These are phyloP conservation scores for Xiphias gladius DNA, from an alignment of 2,113 vertebrate genomes.

Conservation along the genomic window DNA sequence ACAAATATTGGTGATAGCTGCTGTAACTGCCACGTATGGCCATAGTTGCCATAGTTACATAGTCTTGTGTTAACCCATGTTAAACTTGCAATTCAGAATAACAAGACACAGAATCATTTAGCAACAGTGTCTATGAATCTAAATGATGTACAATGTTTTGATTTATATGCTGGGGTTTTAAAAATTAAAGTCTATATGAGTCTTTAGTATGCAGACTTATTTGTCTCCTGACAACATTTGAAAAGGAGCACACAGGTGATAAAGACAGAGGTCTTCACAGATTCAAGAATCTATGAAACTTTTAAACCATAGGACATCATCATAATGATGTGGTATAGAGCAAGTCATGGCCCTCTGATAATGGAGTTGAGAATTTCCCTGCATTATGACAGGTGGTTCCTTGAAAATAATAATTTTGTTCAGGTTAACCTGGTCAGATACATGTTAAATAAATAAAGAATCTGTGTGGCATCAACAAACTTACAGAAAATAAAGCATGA, in stretches of 20 bases:
- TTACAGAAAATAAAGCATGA: background rate
- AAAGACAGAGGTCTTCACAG: background rate
- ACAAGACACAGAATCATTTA: background rate
- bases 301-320: background rate
- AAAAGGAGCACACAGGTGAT: background rate
- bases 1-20: too few relatives aligned
- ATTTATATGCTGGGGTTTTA: background rate
- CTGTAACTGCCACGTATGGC: background rate
- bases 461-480: background rate
- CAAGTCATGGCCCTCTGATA: background rate
- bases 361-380: background rate
- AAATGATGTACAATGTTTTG: too few relatives aligned
- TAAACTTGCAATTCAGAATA: background rate
- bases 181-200: background rate
- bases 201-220: background rate
- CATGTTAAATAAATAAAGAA: background rate
- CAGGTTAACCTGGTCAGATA: background rate
- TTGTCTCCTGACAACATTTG: background rate
- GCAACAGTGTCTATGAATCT: too few relatives aligned
- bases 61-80: background rate
- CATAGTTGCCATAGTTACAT: too few relatives aligned
- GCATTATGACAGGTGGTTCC: background rate
- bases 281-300: background rate
- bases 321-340: background rate
- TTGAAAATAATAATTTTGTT: constrained; percentile 17